Evolutionary conservation across 2,797 vertebrate species (phyloP), one percentile per base, ranked within the genome.

Genomic region (Microctenopoma steveboyesi): DNA sequence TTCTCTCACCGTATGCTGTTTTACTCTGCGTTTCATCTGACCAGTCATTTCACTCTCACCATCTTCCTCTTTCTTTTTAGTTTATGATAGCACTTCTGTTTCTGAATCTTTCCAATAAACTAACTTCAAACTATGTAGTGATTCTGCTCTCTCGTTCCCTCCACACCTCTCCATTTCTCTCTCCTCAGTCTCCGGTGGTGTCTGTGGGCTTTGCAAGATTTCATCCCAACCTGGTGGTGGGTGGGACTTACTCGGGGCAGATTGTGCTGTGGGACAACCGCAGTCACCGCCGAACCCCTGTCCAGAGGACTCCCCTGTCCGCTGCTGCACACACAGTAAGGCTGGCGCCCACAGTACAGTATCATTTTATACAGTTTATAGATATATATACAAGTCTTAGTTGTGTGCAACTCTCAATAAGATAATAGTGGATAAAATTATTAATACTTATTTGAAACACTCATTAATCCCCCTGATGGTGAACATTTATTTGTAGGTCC

Each of bases 251-350:
- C 82, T 99, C 97, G 0, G 97, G 98, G 57, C 97, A 99, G 90
- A 98, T 99, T 16, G 97, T 98, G 62, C 82, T 99, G 72, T 99
- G 98, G 98, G 98, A 99, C 88, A 98, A 99, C 81, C 96, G 98
- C 82, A 98, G 97, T 54, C 97, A 99, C 89, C 92, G 97, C 25
- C 95, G 97, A 83, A 99, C 97, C 0, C 98, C 98, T 0, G 97
- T 98, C 69, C 97, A 98, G 92, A 94, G 98, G 82, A 98, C 98
- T 0, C 98, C 97, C 0, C 94, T 98, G 51, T 99, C 97, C 70
- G 98, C 98, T 65, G 97, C 96, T 67, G 97, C 97, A 13, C 97
- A 98, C 87, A 99, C 97, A 50, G 97, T 99, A 91, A 94, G 84
- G 25, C 40, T 22, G 16, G 18, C 18, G 28, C 46, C 40, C 42